Evolutionary conservation across 2,113 vertebrate species (phyloP), one percentile per base, ranked within the genome.

Genomic region (Murina feae): DNA sequence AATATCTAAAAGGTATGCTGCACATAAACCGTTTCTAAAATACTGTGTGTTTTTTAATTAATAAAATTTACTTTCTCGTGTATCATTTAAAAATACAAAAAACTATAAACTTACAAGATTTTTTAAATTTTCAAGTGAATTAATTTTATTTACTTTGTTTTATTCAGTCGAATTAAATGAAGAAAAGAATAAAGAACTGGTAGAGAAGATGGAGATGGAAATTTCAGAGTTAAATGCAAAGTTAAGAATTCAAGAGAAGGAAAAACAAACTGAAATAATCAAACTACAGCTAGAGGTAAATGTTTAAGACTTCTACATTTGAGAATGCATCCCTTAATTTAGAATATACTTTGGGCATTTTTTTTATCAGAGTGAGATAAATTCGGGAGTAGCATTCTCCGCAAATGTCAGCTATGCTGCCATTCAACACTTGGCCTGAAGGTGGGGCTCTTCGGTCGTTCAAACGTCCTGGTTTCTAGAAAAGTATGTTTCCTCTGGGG

Each of bases 271-370:
- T 69, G 99, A 99, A 97, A 98, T 99, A 23, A 97, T 99, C 51
- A 99, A 99, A 97, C 92, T 99, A 75, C 99, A 99, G 83, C 98
- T 99, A 98, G 99, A 99, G 99, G 99, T 99, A 98, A 49, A 86
- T 47, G 7, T 85, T 96, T 76, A 71, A 79, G 66, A 17, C 30
- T 78, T 44, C 49, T 89, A 47, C 86, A 78, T n/a, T 35, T 68
- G 32, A 86, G 25, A 28, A 7, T 35, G 20, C 13, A 30, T 65
- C 20, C 25, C 21, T 83, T 69, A 42, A 16, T 88, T 20, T 92
- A 60, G 68, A 74, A 18, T 2, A 5, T 30, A 42, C 53, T 82
- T 78, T n/a, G 69, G n/a, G 60, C 82, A 58, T 68, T 76, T 91
- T 44, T 81, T 71, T 71, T 32, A 92, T 37, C 35, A 55, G 35